A percentile compares a stretch with the other conserved stretches of the same genome.
These are phyloP conservation scores for Tinea trinotella DNA, from an alignment of 2,888 invertebrate species.

Conservation along the genomic window DNA sequence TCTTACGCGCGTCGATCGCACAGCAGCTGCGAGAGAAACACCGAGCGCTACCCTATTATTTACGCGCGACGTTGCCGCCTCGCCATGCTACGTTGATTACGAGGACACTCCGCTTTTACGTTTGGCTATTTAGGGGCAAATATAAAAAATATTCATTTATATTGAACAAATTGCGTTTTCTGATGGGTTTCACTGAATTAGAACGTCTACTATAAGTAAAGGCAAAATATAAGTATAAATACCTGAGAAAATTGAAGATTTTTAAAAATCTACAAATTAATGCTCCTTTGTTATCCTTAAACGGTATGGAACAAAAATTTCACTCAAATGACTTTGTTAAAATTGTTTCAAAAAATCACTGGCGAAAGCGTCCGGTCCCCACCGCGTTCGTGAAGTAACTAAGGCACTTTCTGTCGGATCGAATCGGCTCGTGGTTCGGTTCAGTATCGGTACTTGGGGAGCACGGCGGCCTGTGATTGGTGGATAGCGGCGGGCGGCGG, in stretches of 20 bases:
- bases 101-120: conserved; percentile 70
- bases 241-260: conserved; percentile 11
- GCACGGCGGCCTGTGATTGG: conserved; percentile 55
- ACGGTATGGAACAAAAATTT: not conserved
- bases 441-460: conserved; percentile 48
- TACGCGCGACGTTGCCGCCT: conserved; percentile 69
- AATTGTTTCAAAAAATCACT: conserved; percentile 35
- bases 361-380: conserved; percentile 56
- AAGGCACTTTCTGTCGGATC: conserved; percentile 70
- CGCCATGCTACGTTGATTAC: conserved; percentile 70
- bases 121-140: conserved; percentile 36
- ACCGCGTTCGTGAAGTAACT: conserved; percentile 65
- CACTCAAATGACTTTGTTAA: not conserved
- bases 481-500: conserved; percentile 47
- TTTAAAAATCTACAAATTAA: not conserved
- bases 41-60: conserved; percentile 71
- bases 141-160: not conserved
- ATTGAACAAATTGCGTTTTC: not conserved
- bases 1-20: conserved; percentile 27
- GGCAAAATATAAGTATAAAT: not conserved
- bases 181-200: not conserved
- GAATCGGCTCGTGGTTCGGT: conserved; percentile 60
- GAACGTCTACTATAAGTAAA: not conserved
- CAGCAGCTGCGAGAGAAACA: conserved; percentile 72
- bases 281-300: not conserved